A percentile compares a stretch with the other conserved stretches of the same genome.
These are phyloP conservation scores for Karalla daura DNA, from an alignment of 2,797 vertebrate species.

Conservation along the genomic window DNA sequence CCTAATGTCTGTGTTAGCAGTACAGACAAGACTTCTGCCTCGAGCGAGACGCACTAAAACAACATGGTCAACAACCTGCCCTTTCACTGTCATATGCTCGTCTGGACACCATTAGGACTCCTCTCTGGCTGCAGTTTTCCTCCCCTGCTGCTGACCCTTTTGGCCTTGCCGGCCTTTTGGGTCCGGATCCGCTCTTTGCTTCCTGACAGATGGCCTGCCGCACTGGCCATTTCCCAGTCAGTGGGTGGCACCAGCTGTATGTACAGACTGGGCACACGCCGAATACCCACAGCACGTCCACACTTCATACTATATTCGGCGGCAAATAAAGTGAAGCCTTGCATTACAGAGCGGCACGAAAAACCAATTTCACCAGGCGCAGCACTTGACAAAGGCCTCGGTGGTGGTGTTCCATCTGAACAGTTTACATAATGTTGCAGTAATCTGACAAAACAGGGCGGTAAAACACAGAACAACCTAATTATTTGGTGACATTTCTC, in stretches of 20 bases:
- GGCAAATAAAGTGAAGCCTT: slow-evolving; percentile 33
- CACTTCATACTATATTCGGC: slow-evolving; percentile 33
- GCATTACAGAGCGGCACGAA: slow-evolving; percentile 22
- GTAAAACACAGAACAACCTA: slow-evolving; percentile 9
- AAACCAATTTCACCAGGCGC: slow-evolving; percentile 27
- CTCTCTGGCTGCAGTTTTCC: slow-evolving; percentile 33
- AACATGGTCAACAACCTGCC: background rate
- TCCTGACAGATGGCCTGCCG: slow-evolving; percentile 78
- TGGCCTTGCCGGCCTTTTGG: slow-evolving; percentile 57
- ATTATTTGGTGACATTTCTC: slow-evolving; percentile 44
- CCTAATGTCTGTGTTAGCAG: background rate
- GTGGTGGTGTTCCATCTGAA: slow-evolving; percentile 17
- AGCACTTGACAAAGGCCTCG: slow-evolving; percentile 9
- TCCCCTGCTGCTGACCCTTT: slow-evolving; percentile 54
- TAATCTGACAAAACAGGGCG: slow-evolving; percentile 44
- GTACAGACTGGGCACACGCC: slow-evolving; percentile 44
- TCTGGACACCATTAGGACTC: background rate
- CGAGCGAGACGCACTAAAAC: slow-evolving; percentile 9
- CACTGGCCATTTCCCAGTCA: slow-evolving; percentile 45
- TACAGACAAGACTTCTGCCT: background rate
- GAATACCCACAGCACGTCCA: slow-evolving; percentile 5
- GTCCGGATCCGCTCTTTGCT: slow-evolving; percentile 46
- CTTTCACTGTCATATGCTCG: background rate
- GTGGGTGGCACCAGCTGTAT: slow-evolving; percentile 61
- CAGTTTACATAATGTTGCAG: slow-evolving; percentile 31